phyloP scores from a whole-genome alignment of 2,888 invertebrate genomes.

The Choristoneura rosaceana region DNA sequence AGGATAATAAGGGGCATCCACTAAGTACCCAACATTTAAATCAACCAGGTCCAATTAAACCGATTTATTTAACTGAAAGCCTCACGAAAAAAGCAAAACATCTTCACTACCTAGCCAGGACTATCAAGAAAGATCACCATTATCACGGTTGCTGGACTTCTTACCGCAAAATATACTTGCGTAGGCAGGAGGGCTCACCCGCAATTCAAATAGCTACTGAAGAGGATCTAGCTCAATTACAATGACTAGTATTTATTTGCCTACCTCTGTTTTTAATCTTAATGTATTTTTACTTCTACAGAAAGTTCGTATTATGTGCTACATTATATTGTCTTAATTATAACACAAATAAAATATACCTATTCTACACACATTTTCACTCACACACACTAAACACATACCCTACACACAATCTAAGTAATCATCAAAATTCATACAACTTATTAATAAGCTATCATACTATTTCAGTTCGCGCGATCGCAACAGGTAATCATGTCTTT shows the following conservation, averaged over 20 bases:
- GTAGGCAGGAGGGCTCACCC: background rate
- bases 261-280: background rate
- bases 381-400: background rate
- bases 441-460: background rate
- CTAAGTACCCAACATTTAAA: background rate
- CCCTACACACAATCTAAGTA: background rate
- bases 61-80: constrained; percentile 6
- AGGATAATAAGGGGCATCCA: background rate
- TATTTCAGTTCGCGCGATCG: background rate
- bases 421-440: too few relatives aligned
- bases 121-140: background rate
- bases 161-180: constrained; percentile 14
- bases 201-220: background rate
- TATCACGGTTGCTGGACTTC: constrained; percentile 5
- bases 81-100: constrained; percentile 4
- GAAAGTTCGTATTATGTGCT: too few relatives aligned
- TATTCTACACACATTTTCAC: background rate
- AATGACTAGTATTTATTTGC: background rate
- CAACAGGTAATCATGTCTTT: background rate
- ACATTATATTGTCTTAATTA: background rate
- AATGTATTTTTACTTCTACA: background rate
- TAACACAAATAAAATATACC: background rate
- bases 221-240: background rate
- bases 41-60: background rate
- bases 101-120: constrained; percentile 1